Evolutionary conservation across 2,797 vertebrate species (phyloP).

Genomic region (Oreochromis mossambicus): DNA sequence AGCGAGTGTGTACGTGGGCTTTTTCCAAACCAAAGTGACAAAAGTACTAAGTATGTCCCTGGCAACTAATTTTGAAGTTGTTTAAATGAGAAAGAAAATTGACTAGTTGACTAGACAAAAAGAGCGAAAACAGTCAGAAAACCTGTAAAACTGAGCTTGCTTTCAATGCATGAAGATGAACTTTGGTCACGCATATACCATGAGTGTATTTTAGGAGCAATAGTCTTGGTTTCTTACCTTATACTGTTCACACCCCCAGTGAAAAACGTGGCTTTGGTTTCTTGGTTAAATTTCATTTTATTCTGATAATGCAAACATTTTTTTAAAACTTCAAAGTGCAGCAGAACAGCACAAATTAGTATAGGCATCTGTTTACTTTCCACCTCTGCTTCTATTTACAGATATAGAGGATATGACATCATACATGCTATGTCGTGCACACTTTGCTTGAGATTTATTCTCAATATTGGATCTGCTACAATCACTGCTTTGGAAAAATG

Average conservation of each 20-base stretch:
- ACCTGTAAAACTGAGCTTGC: not conserved
- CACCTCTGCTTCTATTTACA: not conserved
- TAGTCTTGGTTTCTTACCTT: not conserved
- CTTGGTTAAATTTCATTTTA: not conserved
- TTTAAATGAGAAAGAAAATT: not conserved
- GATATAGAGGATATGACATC: not conserved
- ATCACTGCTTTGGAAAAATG: not conserved
- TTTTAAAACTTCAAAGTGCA: not conserved
- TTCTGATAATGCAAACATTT: not conserved
- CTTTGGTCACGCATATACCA: not conserved
- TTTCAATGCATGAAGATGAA: not conserved
- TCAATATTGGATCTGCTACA: not conserved
- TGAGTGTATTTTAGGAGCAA: not conserved
- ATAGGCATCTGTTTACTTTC: not conserved
- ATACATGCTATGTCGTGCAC: not conserved
- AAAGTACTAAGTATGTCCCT: not conserved
- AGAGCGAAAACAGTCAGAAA: not conserved
- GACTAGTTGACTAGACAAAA: not conserved
- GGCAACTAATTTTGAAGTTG: not conserved
- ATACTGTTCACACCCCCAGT: not conserved
- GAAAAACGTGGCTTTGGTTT: not conserved
- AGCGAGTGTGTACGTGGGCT: not conserved
- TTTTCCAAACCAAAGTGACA: not conserved
- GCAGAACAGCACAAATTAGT: not conserved
- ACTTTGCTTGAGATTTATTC: not conserved